Evolutionary conservation across 1,140 invertebrate genomes (phyloP).

Genomic region (Lethocerus indicus): DNA sequence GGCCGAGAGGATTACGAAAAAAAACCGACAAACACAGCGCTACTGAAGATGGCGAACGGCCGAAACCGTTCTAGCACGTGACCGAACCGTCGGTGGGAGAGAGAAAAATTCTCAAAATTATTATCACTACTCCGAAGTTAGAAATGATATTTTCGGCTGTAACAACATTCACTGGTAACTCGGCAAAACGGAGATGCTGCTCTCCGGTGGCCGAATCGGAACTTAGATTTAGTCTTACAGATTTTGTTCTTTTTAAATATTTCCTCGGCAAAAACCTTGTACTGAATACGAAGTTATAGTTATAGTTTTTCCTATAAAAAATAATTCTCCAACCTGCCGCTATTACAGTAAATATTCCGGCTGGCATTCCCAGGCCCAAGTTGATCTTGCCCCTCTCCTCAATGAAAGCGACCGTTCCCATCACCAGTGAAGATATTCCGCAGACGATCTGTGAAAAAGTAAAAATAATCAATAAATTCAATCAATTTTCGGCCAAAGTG

Average conservation of each 20-base stretch:
- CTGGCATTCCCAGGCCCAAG: slow-evolving; percentile 38
- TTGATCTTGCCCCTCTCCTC: slow-evolving; percentile 35
- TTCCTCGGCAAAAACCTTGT: background rate
- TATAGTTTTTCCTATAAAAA: background rate
- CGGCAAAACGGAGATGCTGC: background rate
- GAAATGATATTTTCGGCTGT: background rate
- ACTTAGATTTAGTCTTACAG: background rate
- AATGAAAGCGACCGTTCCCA: slow-evolving; percentile 42
- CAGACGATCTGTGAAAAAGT: slow-evolving; percentile 34
- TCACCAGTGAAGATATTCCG: slow-evolving; percentile 38
- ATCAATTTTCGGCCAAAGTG: too few relatives aligned
- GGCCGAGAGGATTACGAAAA: background rate
- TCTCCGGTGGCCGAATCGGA: background rate
- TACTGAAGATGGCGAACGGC: too few relatives aligned
- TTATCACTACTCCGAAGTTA: too few relatives aligned
- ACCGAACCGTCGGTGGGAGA: too few relatives aligned
- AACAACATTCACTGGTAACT: background rate
- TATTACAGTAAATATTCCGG: slow-evolving; percentile 34
- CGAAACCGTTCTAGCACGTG: too few relatives aligned
- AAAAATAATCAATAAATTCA: too few relatives aligned
- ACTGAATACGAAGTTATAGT: background rate
- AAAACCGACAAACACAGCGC: background rate
- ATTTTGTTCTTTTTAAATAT: background rate
- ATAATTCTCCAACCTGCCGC: slow-evolving; percentile 30
- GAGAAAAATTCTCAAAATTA: too few relatives aligned